phyloP scores from a whole-genome alignment of 92 coral and sea anemone species.

The Parazoanthus swiftii region DNA sequence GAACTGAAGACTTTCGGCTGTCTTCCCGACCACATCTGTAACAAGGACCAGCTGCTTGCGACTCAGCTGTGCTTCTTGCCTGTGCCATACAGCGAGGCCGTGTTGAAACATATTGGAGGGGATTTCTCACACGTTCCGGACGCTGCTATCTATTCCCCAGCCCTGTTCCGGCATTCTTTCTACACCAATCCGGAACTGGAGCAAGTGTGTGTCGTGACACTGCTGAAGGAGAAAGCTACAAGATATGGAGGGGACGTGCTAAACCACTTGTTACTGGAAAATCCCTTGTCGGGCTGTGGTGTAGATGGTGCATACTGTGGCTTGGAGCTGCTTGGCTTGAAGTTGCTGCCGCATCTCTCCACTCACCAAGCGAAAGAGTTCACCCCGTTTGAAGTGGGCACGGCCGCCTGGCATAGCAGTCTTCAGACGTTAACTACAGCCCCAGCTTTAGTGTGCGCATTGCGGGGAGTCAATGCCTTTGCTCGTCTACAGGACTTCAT shows the following conservation, averaged over 20 bases:
- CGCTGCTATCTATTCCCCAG: conserved; percentile 68
- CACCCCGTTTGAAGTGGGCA: conserved; percentile 88
- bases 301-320: conserved; percentile 51
- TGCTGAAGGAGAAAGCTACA: conserved; percentile 73
- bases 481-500: conserved; percentile 68
- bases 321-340: conserved; percentile 87
- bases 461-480: conserved; percentile 84
- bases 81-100: conserved; percentile 70
- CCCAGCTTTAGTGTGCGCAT: conserved; percentile 77
- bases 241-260: conserved; percentile 63
- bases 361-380: conserved; percentile 92
- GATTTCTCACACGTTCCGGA: conserved; percentile 67
- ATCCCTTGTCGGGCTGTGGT: conserved; percentile 29
- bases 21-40: conserved; percentile 56
- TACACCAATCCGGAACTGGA: conserved; percentile 90
- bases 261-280: conserved; percentile 53
- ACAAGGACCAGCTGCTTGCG: conserved; percentile 50
- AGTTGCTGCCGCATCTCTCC: conserved; percentile 75
- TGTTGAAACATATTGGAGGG: conserved; percentile 69
- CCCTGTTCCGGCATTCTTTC: conserved; percentile 78
- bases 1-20: conserved; percentile 37
- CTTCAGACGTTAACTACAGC: conserved; percentile 71
- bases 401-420: conserved; percentile 78
- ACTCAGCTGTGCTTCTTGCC: conserved; percentile 64
- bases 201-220: conserved; percentile 88